Base-by-base conservation (phyloP, 2,797 vertebrate genomes). In the Danio aesculapii region DNA sequence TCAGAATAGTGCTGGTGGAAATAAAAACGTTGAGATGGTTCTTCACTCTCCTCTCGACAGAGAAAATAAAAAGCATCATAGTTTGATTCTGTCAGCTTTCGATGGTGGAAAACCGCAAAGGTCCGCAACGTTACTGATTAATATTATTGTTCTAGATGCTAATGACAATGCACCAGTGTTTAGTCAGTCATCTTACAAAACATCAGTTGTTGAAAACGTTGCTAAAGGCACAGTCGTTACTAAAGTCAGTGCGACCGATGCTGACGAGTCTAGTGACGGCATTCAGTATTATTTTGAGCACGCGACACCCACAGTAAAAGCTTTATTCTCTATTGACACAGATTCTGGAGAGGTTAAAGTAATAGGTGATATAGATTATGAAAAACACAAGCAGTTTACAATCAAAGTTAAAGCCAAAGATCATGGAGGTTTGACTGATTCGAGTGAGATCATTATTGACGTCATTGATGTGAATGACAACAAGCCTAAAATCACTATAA, bases 381-480 rank as follows among this genome's bases (percentile, higher is more conserved):
- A 97, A 83, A 94, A 94, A 71, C 77, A 74, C 0, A 90, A 92
- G 41, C 92, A 44, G 6, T 90, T 94, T 6, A 14, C 84, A 0
- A 59, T 95, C 0, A 75, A 92, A 1, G 84, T 95, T 30, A 89
- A 94, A 75, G 95, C 94, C 0, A 95, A 87, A 0, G 96, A 97
- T 3, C 92, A 93, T 0, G 94, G 91, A 0, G 93, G 6, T 0
- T 14, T 96, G 0, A 92, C 85, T 0, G 90, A 86, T 0, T 92
- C 92, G 0, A 91, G 92, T 14, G 92, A 93, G 82, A 89, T 95
- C 9, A 61, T 90, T 16, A 88, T 97, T 52, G 90, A 95, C 0
- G 83, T 97, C 0, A 21, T 92, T 3, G 96, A 97, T 47, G 19
- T 92, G 41, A 97, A 97, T 0, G 96, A 97, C 83, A 97, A 97